Conservation (phyloP, 2,113 vertebrate genomes). For the Verasper variegatus region DNA sequence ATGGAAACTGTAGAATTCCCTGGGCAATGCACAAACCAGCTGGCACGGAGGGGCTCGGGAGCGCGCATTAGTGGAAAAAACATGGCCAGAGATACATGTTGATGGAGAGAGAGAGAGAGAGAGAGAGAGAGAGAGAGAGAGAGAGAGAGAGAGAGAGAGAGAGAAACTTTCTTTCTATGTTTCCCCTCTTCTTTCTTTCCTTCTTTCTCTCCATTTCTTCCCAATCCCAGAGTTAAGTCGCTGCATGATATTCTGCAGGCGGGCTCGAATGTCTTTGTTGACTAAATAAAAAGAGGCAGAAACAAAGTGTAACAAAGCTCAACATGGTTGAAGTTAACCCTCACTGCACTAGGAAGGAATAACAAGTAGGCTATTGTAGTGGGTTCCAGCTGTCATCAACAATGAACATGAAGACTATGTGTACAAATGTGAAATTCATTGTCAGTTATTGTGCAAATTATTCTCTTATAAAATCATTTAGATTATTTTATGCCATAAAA, state of each 20-base stretch:
- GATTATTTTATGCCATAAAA: not conserved
- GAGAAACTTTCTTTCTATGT: conserved; percentile 10
- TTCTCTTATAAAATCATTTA: not conserved
- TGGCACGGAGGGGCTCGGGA: conserved; percentile 55
- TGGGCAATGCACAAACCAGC: conserved; percentile 65
- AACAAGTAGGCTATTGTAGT: not conserved
- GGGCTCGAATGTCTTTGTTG: conserved; percentile 1
- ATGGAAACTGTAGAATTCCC: conserved; percentile 79
- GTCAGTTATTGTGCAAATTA: too few species aligned
- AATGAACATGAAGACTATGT: not conserved
- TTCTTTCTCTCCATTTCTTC: not conserved
- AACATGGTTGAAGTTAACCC: conserved; percentile 2
- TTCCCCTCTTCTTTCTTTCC: not conserved
- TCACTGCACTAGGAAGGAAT: not conserved
- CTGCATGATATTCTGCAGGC: not conserved
- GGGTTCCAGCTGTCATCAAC: not conserved
- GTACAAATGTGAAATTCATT: too few species aligned
- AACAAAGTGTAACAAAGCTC: not conserved
- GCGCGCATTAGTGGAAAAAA: conserved; percentile 21
- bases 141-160: too few species aligned
- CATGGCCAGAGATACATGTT: conserved; percentile 11
- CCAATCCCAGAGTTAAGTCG: not conserved
- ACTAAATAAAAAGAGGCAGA: conserved; percentile 23
- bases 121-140: too few species aligned
- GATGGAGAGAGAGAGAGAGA: conserved; percentile 3